These are phyloP conservation scores for Steinernema scapterisci DNA, from an alignment of 2,888 invertebrate species.

Conservation along the genomic window DNA sequence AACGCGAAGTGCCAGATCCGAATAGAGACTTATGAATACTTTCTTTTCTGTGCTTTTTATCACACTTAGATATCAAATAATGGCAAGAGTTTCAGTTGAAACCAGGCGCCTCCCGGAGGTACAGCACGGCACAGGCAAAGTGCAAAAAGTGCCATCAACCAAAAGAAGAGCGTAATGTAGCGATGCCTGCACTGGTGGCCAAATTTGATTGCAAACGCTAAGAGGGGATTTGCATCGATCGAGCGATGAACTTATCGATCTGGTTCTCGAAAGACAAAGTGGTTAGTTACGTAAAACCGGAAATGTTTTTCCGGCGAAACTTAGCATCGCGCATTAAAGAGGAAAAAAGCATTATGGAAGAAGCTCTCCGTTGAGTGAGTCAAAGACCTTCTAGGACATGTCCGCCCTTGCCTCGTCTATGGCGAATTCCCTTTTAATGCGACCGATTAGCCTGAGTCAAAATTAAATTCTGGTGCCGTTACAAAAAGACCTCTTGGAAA, in stretches of 20 bases:
- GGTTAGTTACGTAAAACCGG: conserved; percentile 26
- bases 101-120: not conserved
- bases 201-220: conserved; percentile 20
- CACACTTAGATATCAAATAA: not conserved
- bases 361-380: too few species aligned
- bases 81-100: not conserved
- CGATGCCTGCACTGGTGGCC: conserved; percentile 12
- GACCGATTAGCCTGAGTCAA: too few species aligned
- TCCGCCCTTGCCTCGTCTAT: too few species aligned
- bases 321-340: not conserved
- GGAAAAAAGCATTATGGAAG: not conserved
- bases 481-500: too few species aligned
- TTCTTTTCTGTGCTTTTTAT: too few species aligned
- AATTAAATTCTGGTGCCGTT: too few species aligned
- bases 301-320: conserved; percentile 28
- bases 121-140: not conserved
- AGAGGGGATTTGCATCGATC: conserved; percentile 28
- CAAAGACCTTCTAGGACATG: too few species aligned
- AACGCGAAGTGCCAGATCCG: not conserved
- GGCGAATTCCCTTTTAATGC: too few species aligned
- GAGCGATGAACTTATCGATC: conserved; percentile 3
- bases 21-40: not conserved
- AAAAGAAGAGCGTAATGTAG: conserved; percentile 4
- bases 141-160: not conserved
- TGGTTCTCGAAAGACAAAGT: conserved; percentile 18